phyloP scores from a whole-genome alignment of 1,140 invertebrate species.

The Drosophila nannoptera region DNA sequence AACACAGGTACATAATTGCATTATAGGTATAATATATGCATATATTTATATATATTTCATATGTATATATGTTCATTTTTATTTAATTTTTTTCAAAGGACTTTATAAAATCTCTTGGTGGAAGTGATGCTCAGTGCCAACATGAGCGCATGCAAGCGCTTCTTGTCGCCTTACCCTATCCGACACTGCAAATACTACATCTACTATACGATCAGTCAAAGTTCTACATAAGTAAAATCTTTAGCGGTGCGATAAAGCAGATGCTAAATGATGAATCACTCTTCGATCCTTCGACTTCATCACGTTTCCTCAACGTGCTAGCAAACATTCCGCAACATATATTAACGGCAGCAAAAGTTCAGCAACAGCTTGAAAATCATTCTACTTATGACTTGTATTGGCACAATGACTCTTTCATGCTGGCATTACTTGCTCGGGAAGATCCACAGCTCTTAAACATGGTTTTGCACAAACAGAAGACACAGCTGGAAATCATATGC shows the following conservation, averaged over 20 bases:
- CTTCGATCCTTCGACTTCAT: constrained; percentile 2
- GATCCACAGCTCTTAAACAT: constrained; percentile 38
- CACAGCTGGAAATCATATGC: constrained; percentile 16
- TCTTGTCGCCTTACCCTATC: constrained; percentile 44
- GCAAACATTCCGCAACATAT: constrained; percentile 55
- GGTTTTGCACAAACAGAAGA: constrained; percentile 28
- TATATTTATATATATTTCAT: not conserved
- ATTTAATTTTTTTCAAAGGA: constrained; percentile 13
- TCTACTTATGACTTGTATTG: constrained; percentile 25
- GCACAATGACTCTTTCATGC: constrained; percentile 37
- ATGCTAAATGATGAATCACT: constrained; percentile 46
- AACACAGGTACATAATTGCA: constrained; percentile 33
- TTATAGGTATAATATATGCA: not conserved
- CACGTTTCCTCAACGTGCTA: constrained; percentile 54
- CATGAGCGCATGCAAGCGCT: constrained; percentile 30
- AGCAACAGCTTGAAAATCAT: constrained; percentile 33
- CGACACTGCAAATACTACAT: constrained; percentile 50
- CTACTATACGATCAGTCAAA: constrained; percentile 37
- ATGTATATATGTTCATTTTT: not conserved
- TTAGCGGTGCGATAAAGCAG: constrained; percentile 33
- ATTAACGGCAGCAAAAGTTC: constrained; percentile 40
- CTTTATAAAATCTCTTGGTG: constrained; percentile 45
- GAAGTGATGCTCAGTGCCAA: constrained; percentile 15
- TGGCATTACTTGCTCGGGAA: constrained; percentile 49
- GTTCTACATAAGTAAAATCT: constrained; percentile 50